Base-by-base conservation (phyloP, 2,797 vertebrate species). In the Pangasius larnaudii region DNA sequence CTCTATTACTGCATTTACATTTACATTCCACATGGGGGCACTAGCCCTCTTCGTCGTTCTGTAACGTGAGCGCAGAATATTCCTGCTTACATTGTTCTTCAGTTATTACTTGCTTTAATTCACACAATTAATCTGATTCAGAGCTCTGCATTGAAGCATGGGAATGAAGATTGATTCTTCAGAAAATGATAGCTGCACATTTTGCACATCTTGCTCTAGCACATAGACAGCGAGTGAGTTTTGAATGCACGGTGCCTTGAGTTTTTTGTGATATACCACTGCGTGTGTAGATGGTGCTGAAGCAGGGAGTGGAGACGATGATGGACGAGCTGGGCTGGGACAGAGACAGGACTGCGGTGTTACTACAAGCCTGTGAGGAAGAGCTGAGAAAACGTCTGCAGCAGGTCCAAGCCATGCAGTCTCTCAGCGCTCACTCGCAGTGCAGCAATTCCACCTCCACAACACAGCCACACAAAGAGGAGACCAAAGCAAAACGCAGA, bases 341-440 rank as follows among this genome's bases (percentile, higher is more conserved):
- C 91, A 71, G 9, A 2, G 88, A 80, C 8, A 95, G 77, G 93
- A 95, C 95, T 0, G 87, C 91, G 0, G 71, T 36, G 0, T 91
- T 97, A 93, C 87, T 96, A 80, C 92, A 94, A 90, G 93, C 94
- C 91, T 96, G 96, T 30, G 86, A 95, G 78, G 90, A 86, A 0
- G 95, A 97, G 92, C 94, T 97, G 91, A 90, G 59, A 69, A 65
- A 71, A 75, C 95, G 96, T 86, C 93, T 96, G 16, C 92, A 91
- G 92, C 93, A 94, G 92, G 90, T 95, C 87, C 94, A 94, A 92
- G 92, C 94, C 11, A 84, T 95, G 90, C 93, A 93, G 69, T 96
- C 95, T 33, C 94, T 97, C 91, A 94, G 92, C 71, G 90, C 88
- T 90, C 89, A 69, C 85, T 79, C 93, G 0, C 92, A 93, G 92